Evolutionary conservation across 2,113 vertebrate species (phyloP), one percentile per base, ranked within the genome.

Genomic region (Apteryx owenii): DNA sequence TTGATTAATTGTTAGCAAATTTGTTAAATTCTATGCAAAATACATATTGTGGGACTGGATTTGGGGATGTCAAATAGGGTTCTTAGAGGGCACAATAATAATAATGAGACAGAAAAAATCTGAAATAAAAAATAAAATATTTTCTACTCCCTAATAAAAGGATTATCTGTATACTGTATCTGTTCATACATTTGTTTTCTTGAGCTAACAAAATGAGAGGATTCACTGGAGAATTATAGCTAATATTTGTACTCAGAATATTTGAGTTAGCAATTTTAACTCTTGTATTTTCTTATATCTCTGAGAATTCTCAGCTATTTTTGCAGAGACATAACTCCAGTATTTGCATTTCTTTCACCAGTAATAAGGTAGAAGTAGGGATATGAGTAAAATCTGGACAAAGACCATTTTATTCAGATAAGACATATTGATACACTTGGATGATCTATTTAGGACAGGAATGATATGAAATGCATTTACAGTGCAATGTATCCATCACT

Each of bases 211-310:
- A 85, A 88, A 77, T 33, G 3, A 22, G 18, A 83, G 20, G 65
- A 85, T 70, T 95, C 75, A 58, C 64, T 53, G 54, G 62, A 85
- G 89, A 94, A 78, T 58, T 94, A 19, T 36, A 85, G 48, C 79
- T 76, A 87, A 82, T 92, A 91, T 77, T 94, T 88, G 36, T 70
- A 83, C 61, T 91, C 22, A 73, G 46, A 94, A 73, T 96, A 89
- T 89, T 94, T 88, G 75, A 88, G 20, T 91, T 93, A 82, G 5
- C 36, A 91, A 38, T 70, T 94, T 72, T n/a, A 77, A 53, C 44
- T 72, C 12, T 38, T 81, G 25, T 33, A 51, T 81, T 93, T 29
- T 76, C 38, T 38, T 53, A 25, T n/a, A 44, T 44, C 28, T 60
- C 68, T 70, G 53, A 62, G 81, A 94, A 85, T 88, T 93, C 38